Evolutionary conservation across 2,888 invertebrate species (phyloP).

Genomic region (Cremastinae sp.): DNA sequence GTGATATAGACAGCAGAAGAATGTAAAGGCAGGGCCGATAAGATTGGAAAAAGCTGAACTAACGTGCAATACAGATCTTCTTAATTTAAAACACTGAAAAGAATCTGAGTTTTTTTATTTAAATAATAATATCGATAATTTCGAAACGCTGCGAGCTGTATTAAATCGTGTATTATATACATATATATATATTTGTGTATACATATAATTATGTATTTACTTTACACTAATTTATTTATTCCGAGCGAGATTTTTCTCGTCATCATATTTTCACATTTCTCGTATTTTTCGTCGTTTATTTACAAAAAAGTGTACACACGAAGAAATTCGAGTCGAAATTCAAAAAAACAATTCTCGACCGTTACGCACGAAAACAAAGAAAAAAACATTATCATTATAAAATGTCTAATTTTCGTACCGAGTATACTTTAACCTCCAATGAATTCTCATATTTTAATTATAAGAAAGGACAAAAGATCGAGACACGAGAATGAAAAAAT

Average conservation of each 20-base stretch:
- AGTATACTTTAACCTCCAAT: too few relatives aligned
- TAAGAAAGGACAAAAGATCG: not conserved
- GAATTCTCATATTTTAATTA: not conserved
- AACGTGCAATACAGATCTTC: slow-evolving; percentile 23
- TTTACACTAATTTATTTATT: slow-evolving; percentile 43
- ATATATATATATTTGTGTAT: not conserved
- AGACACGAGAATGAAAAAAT: not conserved
- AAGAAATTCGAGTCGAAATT: slow-evolving; percentile 22
- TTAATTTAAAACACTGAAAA: slow-evolving; percentile 24
- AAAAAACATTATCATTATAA: too few relatives aligned
- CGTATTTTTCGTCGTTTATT: slow-evolving; percentile 58
- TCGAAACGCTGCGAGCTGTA: slow-evolving; percentile 48
- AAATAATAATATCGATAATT: slow-evolving; percentile 34
- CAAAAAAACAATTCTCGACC: slow-evolving; percentile 9
- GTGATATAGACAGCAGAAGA: slow-evolving; percentile 38
- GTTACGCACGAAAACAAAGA: too few relatives aligned
- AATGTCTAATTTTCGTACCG: too few relatives aligned
- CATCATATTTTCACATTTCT: slow-evolving; percentile 48
- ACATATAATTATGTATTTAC: slow-evolving; percentile 34
- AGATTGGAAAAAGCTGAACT: slow-evolving; percentile 3
- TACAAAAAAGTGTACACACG: slow-evolving; percentile 48
- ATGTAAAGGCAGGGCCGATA: slow-evolving; percentile 28
- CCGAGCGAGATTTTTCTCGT: slow-evolving; percentile 42
- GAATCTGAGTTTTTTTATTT: not conserved
- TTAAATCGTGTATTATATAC: slow-evolving; percentile 45